These are phyloP conservation scores for Liopterus haemorrhoidalis DNA, from an alignment of 2,888 invertebrate genomes.

Conservation along the genomic window DNA sequence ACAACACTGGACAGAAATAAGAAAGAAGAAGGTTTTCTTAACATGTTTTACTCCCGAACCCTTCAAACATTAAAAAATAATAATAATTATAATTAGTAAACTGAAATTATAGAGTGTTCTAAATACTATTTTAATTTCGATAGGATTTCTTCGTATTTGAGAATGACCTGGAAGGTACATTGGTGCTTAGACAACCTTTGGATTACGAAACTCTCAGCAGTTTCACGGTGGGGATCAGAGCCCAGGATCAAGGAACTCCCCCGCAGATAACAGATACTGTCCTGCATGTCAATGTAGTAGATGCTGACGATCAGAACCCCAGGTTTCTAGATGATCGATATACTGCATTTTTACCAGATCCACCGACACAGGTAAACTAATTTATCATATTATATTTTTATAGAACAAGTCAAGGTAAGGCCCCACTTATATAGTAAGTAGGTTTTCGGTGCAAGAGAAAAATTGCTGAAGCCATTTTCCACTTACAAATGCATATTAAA, in stretches of 20 bases:
- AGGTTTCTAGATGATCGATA: constrained; percentile 58
- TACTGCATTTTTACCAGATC: constrained; percentile 60
- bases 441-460: no score
- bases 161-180: constrained; percentile 77
- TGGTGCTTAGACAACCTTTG: constrained; percentile 71
- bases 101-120: no score
- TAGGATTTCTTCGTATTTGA: constrained; percentile 78
- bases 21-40: no score
- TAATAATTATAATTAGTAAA: no score
- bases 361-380: constrained; percentile 48
- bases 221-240: constrained; percentile 69
- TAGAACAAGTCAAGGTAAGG: constrained; percentile 9
- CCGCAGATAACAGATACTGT: constrained; percentile 69
- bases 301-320: constrained; percentile 90
- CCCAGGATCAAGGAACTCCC: constrained; percentile 76
- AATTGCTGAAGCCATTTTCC: no score
- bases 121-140: no score
- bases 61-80: no score
- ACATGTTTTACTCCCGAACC: no score
- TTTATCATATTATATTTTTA: not conserved
- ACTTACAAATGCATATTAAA: no score
- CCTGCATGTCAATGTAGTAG: constrained; percentile 71
- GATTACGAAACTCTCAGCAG: constrained; percentile 76
- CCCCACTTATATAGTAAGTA: no score
- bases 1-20: no score